phyloP scores from a whole-genome alignment of 2,888 invertebrate genomes.

The Drosophila mercatorum region DNA sequence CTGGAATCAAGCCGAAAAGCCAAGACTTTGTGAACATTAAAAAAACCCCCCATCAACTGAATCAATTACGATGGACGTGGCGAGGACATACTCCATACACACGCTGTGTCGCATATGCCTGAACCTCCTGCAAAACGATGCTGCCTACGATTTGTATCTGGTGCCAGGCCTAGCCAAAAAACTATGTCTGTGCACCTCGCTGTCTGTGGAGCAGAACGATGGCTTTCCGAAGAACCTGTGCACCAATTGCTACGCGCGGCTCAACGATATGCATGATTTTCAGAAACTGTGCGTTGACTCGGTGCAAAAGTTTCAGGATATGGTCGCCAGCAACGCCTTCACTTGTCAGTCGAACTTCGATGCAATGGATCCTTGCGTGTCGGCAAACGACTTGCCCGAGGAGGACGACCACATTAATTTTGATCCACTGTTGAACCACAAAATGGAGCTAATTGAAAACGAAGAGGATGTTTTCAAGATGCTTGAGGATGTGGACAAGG shows the following conservation, averaged over 20 bases:
- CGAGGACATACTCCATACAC: constrained; percentile 67
- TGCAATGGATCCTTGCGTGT: constrained; percentile 66
- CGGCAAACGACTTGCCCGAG: constrained; percentile 55
- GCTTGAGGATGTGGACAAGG: constrained; percentile 80
- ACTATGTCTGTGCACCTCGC: constrained; percentile 79
- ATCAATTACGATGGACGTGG: constrained; percentile 65
- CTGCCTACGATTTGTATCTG: constrained; percentile 76
- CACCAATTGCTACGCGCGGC: constrained; percentile 75
- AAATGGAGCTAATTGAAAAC: constrained; percentile 81
- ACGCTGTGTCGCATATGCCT: constrained; percentile 82
- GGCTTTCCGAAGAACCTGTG: constrained; percentile 82
- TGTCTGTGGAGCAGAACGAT: constrained; percentile 81
- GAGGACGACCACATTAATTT: constrained; percentile 79
- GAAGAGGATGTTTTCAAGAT: constrained; percentile 82
- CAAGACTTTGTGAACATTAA: constrained; percentile 27
- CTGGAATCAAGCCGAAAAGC: constrained; percentile 50
- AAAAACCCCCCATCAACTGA: constrained; percentile 2
- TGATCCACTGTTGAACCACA: constrained; percentile 78
- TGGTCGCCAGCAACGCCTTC: constrained; percentile 69
- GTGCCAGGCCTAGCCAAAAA: constrained; percentile 81
- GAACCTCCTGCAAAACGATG: constrained; percentile 74
- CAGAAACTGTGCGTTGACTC: constrained; percentile 80
- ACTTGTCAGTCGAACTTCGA: constrained; percentile 69
- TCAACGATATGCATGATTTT: constrained; percentile 81
- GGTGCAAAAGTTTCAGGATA: constrained; percentile 79